A percentile compares a stretch with the other conserved stretches of the same genome.
These are phyloP conservation scores for Acronicta psi DNA, from an alignment of 2,888 invertebrate genomes.

Conservation along the genomic window DNA sequence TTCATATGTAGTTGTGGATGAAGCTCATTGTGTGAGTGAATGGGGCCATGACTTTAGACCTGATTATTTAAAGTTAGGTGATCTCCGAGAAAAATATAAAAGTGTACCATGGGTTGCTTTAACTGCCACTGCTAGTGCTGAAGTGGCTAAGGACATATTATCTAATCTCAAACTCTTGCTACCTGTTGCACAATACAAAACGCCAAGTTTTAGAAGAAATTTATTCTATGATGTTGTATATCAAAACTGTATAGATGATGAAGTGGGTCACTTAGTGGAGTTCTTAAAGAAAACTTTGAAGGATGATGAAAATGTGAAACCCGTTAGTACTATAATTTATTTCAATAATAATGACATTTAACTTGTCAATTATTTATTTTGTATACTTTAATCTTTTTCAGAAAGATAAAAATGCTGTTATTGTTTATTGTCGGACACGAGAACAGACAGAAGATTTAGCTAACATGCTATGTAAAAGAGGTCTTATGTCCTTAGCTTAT, in stretches of 20 bases:
- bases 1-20: slow-evolving; percentile 98
- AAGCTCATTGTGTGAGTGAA: slow-evolving; percentile 99
- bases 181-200: slow-evolving; percentile 93
- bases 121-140: slow-evolving; percentile 96
- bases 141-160: slow-evolving; percentile 95
- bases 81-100: slow-evolving; percentile 87
- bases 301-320: slow-evolving; percentile 85
- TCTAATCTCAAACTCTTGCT: slow-evolving; percentile 91
- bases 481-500: slow-evolving; percentile 94
- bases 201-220: slow-evolving; percentile 97
- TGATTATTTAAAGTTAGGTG: slow-evolving; percentile 96
- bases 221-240: slow-evolving; percentile 98
- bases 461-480: slow-evolving; percentile 91
- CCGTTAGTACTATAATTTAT: slow-evolving; percentile 69
- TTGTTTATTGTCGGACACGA: slow-evolving; percentile 98
- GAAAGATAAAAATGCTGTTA: slow-evolving; percentile 92
- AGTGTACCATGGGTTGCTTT: slow-evolving; percentile 96
- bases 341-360: background rate
- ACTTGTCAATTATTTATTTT: background rate
- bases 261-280: slow-evolving; percentile 93
- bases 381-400: slow-evolving; percentile 62
- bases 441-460: slow-evolving; percentile 97
- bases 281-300: slow-evolving; percentile 92
- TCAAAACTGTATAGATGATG: slow-evolving; percentile 95
- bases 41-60: slow-evolving; percentile 99